A percentile compares a stretch with the other conserved stretches of the same genome.
Conservation (phyloP, 2,113 vertebrate genomes). For the Psilopsiagon aymara region DNA sequence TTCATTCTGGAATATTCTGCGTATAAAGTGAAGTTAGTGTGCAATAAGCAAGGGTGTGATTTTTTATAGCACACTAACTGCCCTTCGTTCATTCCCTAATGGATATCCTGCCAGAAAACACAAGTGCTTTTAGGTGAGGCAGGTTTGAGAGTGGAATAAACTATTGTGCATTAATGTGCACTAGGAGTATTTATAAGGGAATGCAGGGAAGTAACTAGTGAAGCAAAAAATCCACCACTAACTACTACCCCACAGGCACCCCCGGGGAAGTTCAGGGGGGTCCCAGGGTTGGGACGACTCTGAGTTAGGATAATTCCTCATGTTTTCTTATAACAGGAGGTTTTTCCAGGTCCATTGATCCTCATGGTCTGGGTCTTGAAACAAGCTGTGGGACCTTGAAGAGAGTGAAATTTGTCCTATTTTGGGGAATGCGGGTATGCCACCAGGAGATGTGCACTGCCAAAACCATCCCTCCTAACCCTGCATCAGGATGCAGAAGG, state of each 20-base stretch:
- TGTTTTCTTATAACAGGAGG: not conserved
- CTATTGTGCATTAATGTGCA: slow-evolving; percentile 12
- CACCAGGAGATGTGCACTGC: not conserved
- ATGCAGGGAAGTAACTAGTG: not conserved
- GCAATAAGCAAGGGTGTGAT: slow-evolving; percentile 67
- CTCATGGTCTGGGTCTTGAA: not conserved
- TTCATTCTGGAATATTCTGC: slow-evolving; percentile 62
- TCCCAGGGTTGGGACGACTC: not conserved
- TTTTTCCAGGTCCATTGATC: not conserved
- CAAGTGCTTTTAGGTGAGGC: slow-evolving; percentile 56
- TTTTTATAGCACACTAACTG: slow-evolving; percentile 63
- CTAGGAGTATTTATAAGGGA: not conserved
- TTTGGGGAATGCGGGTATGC: not conserved
- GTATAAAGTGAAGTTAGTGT: slow-evolving; percentile 67
- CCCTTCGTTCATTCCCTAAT: slow-evolving; percentile 57
- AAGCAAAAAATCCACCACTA: slow-evolving; percentile 4
- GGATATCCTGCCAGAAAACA: slow-evolving; percentile 61
- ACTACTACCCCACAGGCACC: not conserved
- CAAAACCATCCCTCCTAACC: not conserved
- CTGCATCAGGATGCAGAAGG: not conserved
- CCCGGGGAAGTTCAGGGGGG: not conserved
- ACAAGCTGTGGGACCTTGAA: not conserved
- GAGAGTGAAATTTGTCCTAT: not conserved
- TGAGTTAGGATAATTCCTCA: not conserved
- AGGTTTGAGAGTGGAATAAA: slow-evolving; percentile 49